Conservation (phyloP, 2,888 invertebrate genomes). For the Yponomeuta plumbellus region DNA sequence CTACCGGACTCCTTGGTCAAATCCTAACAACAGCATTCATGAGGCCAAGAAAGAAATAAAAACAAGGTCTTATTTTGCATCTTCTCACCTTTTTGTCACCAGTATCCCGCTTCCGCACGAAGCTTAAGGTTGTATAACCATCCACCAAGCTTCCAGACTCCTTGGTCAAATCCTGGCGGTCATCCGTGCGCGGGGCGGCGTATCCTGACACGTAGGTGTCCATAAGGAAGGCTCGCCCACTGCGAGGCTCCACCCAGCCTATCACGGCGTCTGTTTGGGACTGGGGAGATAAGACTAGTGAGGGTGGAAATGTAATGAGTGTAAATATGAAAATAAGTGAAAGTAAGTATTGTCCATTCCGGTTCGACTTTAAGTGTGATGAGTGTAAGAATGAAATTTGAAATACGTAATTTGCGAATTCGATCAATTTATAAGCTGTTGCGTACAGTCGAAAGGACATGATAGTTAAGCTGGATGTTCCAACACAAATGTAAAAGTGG, state of each 20-base stretch:
- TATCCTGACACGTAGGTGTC: constrained; percentile 92
- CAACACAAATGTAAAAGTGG: too few species aligned
- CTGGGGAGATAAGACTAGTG: constrained; percentile 50
- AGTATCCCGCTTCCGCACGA: constrained; percentile 85
- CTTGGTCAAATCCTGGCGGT: constrained; percentile 83
- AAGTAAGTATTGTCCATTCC: constrained; percentile 4
- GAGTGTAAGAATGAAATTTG: too few species aligned
- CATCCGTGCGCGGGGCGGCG: constrained; percentile 83
- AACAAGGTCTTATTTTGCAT: too few species aligned
- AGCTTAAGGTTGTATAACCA: constrained; percentile 86
- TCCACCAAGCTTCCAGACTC: constrained; percentile 82
- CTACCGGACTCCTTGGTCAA: too few species aligned
- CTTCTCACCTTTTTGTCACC: constrained; percentile 75
- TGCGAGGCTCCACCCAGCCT: constrained; percentile 89
- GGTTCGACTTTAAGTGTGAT: too few species aligned
- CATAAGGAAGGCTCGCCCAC: constrained; percentile 88
- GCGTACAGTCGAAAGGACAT: too few species aligned
- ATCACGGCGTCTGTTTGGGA: constrained; percentile 91
- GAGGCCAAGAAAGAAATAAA: too few species aligned
- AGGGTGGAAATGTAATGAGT: background rate
- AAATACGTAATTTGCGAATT: too few species aligned
- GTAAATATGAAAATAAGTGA: background rate
- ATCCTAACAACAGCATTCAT: too few species aligned
- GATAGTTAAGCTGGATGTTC: too few species aligned
- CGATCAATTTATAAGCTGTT: too few species aligned